Evolutionary conservation across 2,797 vertebrate genomes (phyloP).

Genomic region (Neosalanx taihuensis): DNA sequence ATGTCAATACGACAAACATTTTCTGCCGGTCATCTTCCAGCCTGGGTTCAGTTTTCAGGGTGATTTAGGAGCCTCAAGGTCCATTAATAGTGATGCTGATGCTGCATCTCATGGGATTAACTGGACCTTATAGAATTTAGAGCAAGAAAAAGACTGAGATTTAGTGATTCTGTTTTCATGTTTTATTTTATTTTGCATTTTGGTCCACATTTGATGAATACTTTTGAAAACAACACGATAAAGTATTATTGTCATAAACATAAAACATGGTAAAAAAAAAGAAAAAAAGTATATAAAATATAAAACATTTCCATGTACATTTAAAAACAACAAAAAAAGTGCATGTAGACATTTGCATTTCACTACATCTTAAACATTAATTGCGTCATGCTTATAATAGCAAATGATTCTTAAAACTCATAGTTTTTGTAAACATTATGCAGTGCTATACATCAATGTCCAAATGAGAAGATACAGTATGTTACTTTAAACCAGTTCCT

Average conservation of each 20-base stretch:
- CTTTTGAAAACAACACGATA: constrained; percentile 34
- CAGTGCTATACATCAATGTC: constrained; percentile 47
- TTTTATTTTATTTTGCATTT: constrained; percentile 50
- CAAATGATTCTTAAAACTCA: constrained; percentile 23
- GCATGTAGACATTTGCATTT: constrained; percentile 51
- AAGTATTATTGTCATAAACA: constrained; percentile 5
- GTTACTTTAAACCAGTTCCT: constrained; percentile 20
- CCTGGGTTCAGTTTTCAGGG: no score
- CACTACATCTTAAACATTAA: constrained; percentile 25
- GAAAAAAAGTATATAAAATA: neutral
- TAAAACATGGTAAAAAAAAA: constrained; percentile 24
- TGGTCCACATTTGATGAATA: constrained; percentile 42
- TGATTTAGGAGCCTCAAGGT: no score
- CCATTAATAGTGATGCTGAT: no score
- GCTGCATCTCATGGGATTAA: no score
- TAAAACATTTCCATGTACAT: constrained; percentile 9
- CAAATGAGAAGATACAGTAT: constrained; percentile 21
- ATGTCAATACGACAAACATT: no score
- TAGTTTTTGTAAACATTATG: constrained; percentile 51
- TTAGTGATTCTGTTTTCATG: no score
- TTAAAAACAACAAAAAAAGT: constrained; percentile 55
- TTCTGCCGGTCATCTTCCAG: neutral
- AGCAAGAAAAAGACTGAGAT: neutral
- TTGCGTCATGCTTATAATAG: constrained; percentile 25
- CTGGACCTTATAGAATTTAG: no score